Conservation (phyloP, 2,113 vertebrate species). For the Corvus moneduloides region DNA sequence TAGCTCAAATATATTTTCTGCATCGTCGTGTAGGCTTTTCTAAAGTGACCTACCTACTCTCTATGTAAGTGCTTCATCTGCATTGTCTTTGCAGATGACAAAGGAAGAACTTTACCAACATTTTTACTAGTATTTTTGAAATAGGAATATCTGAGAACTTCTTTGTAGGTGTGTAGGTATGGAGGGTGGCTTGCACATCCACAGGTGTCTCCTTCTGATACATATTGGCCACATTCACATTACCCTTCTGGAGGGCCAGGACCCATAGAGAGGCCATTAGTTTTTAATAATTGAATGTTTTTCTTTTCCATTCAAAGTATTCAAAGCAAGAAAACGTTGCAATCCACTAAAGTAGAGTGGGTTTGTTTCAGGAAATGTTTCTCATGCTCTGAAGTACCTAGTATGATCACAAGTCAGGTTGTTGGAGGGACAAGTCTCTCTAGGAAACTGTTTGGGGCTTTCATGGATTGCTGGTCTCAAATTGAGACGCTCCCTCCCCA, state of each 20-base stretch:
- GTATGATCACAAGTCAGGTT: rapidly evolving
- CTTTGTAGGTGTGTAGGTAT: not conserved
- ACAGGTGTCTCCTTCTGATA: not conserved
- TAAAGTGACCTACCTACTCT: not conserved
- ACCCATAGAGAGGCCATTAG: no score
- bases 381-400: not conserved
- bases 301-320: not conserved
- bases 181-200: not conserved
- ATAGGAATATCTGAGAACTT: not conserved
- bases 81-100: not conserved
- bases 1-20: not conserved
- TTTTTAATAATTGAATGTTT: not conserved
- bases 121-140: not conserved
- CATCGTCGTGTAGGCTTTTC: not conserved
- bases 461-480: not conserved
- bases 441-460: not conserved
- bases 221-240: rapidly evolving
- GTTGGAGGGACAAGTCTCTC: not conserved
- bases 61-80: not conserved
- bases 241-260: not conserved
- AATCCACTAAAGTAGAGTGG: not conserved
- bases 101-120: not conserved
- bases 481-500: rapidly evolving
- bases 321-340: not conserved
- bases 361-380: not conserved